Conservation (phyloP, 2,888 invertebrate species). For the Brachyopa scutellaris region DNA sequence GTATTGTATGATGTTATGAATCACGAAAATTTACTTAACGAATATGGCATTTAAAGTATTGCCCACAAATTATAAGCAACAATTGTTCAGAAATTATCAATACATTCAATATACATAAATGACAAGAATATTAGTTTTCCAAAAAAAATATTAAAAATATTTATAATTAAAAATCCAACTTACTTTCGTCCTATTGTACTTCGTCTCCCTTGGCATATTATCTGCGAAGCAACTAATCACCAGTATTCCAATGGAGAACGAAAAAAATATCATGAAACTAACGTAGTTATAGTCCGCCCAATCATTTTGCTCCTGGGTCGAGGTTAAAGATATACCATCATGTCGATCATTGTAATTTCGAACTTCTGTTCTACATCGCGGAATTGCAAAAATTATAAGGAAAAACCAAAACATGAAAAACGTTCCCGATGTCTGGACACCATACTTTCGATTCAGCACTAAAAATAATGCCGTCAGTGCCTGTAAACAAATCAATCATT, state of each 20-base stretch:
- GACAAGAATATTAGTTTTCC: too few relatives aligned
- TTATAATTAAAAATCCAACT: too few relatives aligned
- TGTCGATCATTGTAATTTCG: conserved; percentile 79
- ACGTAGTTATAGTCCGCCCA: conserved; percentile 87
- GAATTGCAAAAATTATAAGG: conserved; percentile 87
- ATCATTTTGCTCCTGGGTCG: conserved; percentile 78
- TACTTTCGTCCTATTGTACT: conserved; percentile 88
- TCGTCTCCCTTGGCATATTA: conserved; percentile 86
- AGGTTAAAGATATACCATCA: conserved; percentile 32
- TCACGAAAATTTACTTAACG: too few relatives aligned
- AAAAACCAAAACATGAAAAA: conserved; percentile 96
- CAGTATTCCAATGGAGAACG: conserved; percentile 87
- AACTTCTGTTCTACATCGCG: conserved; percentile 88
- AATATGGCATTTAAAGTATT: too few relatives aligned
- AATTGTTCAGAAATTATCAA: too few relatives aligned
- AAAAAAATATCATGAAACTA: conserved; percentile 91
- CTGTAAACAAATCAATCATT: conserved; percentile 83
- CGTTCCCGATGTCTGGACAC: conserved; percentile 94
- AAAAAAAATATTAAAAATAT: too few relatives aligned
- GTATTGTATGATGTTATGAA: too few relatives aligned
- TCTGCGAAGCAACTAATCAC: conserved; percentile 92
- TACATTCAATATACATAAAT: too few relatives aligned
- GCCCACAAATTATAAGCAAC: too few relatives aligned
- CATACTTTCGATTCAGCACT: conserved; percentile 91
- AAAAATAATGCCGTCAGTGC: conserved; percentile 87